Evolutionary conservation across 2,888 invertebrate genomes (phyloP), one percentile per base, ranked within the genome.

Genomic region (Cynaeus angustus): DNA sequence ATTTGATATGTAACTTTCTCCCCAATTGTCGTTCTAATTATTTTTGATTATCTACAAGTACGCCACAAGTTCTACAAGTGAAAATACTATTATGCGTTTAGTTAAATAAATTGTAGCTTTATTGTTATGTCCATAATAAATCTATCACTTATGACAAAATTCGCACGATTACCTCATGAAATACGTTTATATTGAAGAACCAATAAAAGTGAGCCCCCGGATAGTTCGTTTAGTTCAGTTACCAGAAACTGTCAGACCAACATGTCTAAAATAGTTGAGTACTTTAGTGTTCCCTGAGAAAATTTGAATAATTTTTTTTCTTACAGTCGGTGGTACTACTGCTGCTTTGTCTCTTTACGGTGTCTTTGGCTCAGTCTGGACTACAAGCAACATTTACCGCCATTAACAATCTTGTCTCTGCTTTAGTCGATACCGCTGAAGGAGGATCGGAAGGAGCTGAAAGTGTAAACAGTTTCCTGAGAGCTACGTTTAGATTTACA

Each of bases 361-460:
- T 33, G 33, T 1, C 33, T 9, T 4, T 33, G 33, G 33, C 33
- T n/a, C 33, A 33, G n/a, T 9, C 33, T 2, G 33, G 33, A 33
- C 2, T 33, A n/a, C 33, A 33, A 33, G 33, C 7, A 33, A n/a
- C 9, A 6, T 33, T 33, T n/a, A 33, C 2, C 33, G n/a, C 9
- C 1, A 6, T 33, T 1, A 33, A 33, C 7, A 33, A 33, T n/a
- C n/a, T 33, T 33, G n/a, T 33, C 6, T 9, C 7, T n/a, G 33
- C 33, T n/a, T n/a, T 33, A 7, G n/a, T 33, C n/a, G 33, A 33
- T 6, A 7, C 33, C 7, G 33, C 33, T 2, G 33, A 33, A n/a
- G 33, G 33, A 9, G 33, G 33, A 33, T 33, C 33, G n/a, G 33
- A 33, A 33, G 33, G 33, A n/a, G 33, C 33, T 7, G 33, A 33